A percentile compares a stretch with the other conserved stretches of the same genome.
Evolutionary conservation across 2,797 vertebrate species (phyloP).

Genomic region (Apodemus agrarius): DNA sequence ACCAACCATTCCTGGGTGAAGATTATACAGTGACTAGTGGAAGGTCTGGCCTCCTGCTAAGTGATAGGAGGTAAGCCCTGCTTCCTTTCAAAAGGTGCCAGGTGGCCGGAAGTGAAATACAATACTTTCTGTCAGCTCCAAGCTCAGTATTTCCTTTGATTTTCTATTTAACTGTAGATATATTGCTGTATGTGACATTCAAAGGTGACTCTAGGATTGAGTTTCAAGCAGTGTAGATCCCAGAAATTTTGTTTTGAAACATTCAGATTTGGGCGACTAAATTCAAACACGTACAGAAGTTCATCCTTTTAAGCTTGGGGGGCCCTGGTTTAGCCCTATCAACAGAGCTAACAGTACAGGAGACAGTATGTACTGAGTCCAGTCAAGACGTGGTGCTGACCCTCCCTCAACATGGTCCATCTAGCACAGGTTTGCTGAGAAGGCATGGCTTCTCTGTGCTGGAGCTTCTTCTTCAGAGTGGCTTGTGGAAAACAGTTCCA

Average conservation of each 20-base stretch:
- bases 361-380: background rate
- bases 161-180: background rate
- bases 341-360: background rate
- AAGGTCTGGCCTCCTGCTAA: conserved; percentile 76
- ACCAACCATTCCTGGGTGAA: conserved; percentile 62
- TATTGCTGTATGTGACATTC: conserved; percentile 51
- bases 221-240: conserved; percentile 49
- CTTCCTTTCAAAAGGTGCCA: conserved; percentile 79
- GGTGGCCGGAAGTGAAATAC: conserved; percentile 51
- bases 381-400: background rate
- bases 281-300: background rate
- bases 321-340: background rate
- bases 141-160: background rate
- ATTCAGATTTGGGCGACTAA: conserved; percentile 18
- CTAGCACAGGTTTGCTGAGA: background rate
- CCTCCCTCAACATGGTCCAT: background rate
- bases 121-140: background rate
- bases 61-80: conserved; percentile 81
- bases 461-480: background rate
- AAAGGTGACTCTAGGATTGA: background rate
- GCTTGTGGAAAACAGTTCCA: conserved; percentile 33
- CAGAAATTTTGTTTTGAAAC: conserved; percentile 40
- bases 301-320: conserved; percentile 33
- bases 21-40: conserved; percentile 72
- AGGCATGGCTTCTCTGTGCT: background rate